Evolutionary conservation across 2,797 vertebrate species (phyloP).

Genomic region (Sternotherus odoratus): DNA sequence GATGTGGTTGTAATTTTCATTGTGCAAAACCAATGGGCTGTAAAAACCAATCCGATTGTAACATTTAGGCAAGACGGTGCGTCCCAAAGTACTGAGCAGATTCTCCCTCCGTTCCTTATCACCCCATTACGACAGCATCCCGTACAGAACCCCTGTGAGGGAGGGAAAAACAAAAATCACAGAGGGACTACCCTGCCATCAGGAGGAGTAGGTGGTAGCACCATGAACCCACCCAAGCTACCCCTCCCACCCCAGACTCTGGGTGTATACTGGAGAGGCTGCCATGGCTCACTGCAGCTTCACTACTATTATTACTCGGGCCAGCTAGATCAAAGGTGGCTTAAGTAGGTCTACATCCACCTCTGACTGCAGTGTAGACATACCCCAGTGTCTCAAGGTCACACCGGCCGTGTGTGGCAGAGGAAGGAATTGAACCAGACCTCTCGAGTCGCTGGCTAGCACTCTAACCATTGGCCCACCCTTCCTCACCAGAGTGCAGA

Average conservation of each 20-base stretch:
- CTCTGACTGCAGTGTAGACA: neutral
- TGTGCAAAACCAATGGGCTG: neutral
- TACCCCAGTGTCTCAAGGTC: neutral
- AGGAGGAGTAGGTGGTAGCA: neutral
- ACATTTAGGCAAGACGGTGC: too few relatives aligned
- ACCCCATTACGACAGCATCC: neutral
- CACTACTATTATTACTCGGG: neutral
- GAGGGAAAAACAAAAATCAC: neutral
- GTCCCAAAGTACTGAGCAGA: neutral
- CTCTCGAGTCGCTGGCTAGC: neutral
- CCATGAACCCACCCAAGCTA: neutral
- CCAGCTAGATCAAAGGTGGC: neutral
- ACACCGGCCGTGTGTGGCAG: neutral
- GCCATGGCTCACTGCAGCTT: neutral
- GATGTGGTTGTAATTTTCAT: neutral
- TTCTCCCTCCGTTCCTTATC: neutral
- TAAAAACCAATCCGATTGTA: neutral
- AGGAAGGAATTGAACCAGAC: neutral
- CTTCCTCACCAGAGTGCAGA: neutral
- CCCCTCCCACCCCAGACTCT: neutral
- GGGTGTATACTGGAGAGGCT: neutral
- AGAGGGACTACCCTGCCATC: neutral
- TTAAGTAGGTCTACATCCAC: neutral
- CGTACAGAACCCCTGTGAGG: neutral
- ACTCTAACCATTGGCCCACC: neutral